Percentiles rank a stretch among this genome's conserved stretches.
Conservation (phyloP, 2,797 vertebrate species). For the Falco peregrinus region DNA sequence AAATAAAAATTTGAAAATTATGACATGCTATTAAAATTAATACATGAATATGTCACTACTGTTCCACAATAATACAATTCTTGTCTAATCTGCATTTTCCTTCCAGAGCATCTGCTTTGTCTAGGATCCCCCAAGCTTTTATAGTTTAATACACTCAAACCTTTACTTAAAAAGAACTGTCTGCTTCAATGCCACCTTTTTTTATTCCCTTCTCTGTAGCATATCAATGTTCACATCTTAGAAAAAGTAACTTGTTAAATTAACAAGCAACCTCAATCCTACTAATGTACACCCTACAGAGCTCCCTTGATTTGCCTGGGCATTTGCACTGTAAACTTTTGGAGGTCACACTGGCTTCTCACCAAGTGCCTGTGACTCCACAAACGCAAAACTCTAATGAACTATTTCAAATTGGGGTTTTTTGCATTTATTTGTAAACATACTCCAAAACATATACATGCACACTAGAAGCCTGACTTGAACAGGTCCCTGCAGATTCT, state of each 20-base stretch:
- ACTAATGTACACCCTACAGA: accelerated
- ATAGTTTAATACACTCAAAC: neutral
- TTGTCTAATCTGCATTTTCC: neutral
- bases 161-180: neutral
- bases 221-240: neutral
- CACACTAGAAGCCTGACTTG: neutral
- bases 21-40: slow-evolving; percentile 6
- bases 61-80: neutral
- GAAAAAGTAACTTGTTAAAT: neutral
- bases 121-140: neutral
- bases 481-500: neutral
- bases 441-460: accelerated
- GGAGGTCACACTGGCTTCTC: neutral
- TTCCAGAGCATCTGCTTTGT: neutral
- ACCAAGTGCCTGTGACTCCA: neutral
- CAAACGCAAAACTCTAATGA: neutral
- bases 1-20: neutral
- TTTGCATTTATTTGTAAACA: neutral
- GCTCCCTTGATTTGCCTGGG: neutral
- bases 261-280: neutral
- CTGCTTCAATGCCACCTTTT: neutral
- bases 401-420: neutral
- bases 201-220: neutral
- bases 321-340: neutral
- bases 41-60: neutral